These are phyloP conservation scores for Hestina assimilis DNA, from an alignment of 1,140 invertebrate genomes.

Conservation along the genomic window DNA sequence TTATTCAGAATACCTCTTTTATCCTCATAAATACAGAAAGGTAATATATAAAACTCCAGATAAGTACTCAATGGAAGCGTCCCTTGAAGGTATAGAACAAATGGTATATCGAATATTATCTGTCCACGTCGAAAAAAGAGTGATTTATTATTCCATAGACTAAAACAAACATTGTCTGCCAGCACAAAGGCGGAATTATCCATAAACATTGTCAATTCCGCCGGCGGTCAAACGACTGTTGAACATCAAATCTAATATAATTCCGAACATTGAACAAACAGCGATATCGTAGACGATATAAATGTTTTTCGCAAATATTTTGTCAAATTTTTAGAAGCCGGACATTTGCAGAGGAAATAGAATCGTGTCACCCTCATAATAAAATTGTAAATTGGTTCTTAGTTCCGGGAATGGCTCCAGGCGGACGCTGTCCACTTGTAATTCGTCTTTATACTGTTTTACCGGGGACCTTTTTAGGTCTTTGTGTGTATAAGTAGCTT, in stretches of 20 bases:
- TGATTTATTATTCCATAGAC: slow-evolving; percentile 23
- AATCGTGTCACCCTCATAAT: slow-evolving; percentile 28
- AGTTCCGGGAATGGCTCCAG: slow-evolving; percentile 9
- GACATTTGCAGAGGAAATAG: slow-evolving; percentile 26
- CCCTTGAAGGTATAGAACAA: not conserved
- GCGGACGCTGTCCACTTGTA: slow-evolving; percentile 30
- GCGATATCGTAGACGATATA: slow-evolving; percentile 42
- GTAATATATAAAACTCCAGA: too few species aligned
- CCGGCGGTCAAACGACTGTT: slow-evolving; percentile 37
- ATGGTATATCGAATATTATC: not conserved
- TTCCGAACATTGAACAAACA: slow-evolving; percentile 41
- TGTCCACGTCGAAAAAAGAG: not conserved
- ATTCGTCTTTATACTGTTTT: slow-evolving; percentile 37
- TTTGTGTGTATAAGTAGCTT: slow-evolving; percentile 36
- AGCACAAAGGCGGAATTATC: slow-evolving; percentile 37
- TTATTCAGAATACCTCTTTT: too few species aligned
- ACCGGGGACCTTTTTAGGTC: slow-evolving; percentile 33
- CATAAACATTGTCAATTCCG: slow-evolving; percentile 42
- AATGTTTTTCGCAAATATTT: slow-evolving; percentile 47
- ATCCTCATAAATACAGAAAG: too few species aligned
- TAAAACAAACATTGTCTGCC: slow-evolving; percentile 21
- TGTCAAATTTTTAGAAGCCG: slow-evolving; percentile 35
- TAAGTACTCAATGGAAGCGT: too few species aligned
- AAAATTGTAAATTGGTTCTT: slow-evolving; percentile 36
- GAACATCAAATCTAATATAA: slow-evolving; percentile 45